Conservation (phyloP, 2,113 vertebrate genomes). For the Corvus cornix region DNA sequence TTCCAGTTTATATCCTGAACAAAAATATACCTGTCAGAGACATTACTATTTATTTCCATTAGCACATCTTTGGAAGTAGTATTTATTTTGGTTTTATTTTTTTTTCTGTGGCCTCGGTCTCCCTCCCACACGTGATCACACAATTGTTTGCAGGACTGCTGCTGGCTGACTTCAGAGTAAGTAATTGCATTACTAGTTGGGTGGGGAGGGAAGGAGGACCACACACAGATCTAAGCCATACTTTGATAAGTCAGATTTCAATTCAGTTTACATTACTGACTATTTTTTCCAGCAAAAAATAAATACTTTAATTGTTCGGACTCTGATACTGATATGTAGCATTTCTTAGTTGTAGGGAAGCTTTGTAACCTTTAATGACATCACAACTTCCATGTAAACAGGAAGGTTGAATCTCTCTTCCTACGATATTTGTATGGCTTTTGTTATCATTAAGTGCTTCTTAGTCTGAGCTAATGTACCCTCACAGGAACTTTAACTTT, state of each 20-base stretch:
- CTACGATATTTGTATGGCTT: background rate
- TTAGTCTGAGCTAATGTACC: background rate
- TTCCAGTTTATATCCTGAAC: background rate
- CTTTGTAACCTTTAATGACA: background rate
- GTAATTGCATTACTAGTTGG: background rate
- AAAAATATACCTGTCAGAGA: background rate
- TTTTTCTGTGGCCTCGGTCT: background rate
- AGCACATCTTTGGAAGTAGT: background rate
- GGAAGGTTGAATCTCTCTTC: conserved; percentile 1
- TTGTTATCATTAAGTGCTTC: background rate
- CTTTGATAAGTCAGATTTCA: background rate
- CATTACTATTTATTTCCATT: background rate
- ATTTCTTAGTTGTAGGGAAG: background rate
- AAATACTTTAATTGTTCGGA: background rate
- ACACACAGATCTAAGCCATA: background rate
- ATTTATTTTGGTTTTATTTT: background rate
- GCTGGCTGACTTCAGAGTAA: background rate
- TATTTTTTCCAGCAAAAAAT: background rate
- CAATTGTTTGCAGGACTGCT: conserved; percentile 3
- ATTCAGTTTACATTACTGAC: background rate
- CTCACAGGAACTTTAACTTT: background rate
- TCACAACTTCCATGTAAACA: background rate
- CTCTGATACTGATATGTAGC: background rate
- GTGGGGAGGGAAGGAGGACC: conserved; percentile 2
- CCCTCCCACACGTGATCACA: background rate